A percentile compares a stretch with the other conserved stretches of the same genome.
Evolutionary conservation across 2,797 vertebrate species (phyloP).

Genomic region (Paedocypris micromegethes): DNA sequence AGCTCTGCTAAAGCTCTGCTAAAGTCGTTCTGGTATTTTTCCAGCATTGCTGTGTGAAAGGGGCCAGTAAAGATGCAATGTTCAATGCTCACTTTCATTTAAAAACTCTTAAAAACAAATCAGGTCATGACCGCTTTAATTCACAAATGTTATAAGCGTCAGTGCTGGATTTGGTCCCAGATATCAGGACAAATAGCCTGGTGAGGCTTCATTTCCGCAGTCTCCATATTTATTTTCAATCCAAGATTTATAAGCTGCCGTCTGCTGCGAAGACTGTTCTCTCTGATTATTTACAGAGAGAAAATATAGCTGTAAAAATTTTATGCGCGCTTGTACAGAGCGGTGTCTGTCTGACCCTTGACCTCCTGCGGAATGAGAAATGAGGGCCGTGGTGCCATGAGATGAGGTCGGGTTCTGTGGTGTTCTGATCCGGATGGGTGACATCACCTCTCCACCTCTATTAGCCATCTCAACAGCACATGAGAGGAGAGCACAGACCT

Average conservation of each 20-base stretch:
- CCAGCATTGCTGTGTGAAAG: no score
- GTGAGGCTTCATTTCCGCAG: slow-evolving; percentile 31
- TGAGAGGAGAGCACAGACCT: slow-evolving; percentile 19
- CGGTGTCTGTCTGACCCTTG: slow-evolving; percentile 60
- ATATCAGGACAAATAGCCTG: slow-evolving; percentile 24
- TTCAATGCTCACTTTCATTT: no score
- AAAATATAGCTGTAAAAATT: slow-evolving; percentile 69
- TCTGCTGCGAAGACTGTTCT: slow-evolving; percentile 54
- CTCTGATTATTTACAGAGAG: slow-evolving; percentile 67
- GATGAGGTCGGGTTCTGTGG: slow-evolving; percentile 56
- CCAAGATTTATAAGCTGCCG: slow-evolving; percentile 62
- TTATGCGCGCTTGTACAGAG: slow-evolving; percentile 54
- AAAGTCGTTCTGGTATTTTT: no score
- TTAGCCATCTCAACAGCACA: slow-evolving; percentile 48
- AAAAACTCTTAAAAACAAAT: no score
- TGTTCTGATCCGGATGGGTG: slow-evolving; percentile 49
- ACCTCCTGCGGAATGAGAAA: slow-evolving; percentile 61
- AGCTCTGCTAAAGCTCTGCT: no score
- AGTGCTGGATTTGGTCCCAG: slow-evolving; percentile 12
- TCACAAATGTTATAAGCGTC: slow-evolving; percentile 38
- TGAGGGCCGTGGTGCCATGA: slow-evolving; percentile 59
- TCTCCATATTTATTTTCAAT: slow-evolving; percentile 61
- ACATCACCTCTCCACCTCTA: slow-evolving; percentile 51
- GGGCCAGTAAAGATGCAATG: no score
- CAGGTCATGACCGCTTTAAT: neutral